phyloP scores from a whole-genome alignment of 35 echinoderm and acorn worm species.

The Hemicentrotus pulcherrimus region DNA sequence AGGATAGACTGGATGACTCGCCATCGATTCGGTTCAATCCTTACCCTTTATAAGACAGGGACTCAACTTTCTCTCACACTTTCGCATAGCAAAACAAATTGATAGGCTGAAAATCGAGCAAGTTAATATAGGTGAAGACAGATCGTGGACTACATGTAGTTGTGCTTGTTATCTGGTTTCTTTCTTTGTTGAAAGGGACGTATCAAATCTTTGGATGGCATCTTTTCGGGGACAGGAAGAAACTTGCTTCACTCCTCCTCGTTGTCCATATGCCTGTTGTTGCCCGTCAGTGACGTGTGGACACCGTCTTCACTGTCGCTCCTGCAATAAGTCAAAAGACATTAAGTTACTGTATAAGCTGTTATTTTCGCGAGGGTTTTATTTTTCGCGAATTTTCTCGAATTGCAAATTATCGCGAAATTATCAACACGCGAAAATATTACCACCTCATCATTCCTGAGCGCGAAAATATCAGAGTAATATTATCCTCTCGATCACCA shows the following conservation, averaged over 20 bases:
- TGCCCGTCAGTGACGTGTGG: slow-evolving; percentile 39
- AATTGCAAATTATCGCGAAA: too few species aligned
- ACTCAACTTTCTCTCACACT: too few species aligned
- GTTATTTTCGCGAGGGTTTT: too few species aligned
- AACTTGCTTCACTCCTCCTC: slow-evolving; percentile 29
- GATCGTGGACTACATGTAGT: background rate
- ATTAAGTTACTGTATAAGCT: background rate
- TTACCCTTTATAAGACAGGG: too few species aligned
- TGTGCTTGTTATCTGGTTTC: background rate
- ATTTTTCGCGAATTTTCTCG: too few species aligned
- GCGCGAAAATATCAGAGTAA: too few species aligned
- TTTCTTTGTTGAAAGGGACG: background rate
- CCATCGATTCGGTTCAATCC: too few species aligned
- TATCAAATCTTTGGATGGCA: background rate
- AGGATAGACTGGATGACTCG: too few species aligned
- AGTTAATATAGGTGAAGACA: background rate
- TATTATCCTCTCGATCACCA: too few species aligned
- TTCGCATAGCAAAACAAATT: background rate
- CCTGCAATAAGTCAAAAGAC: background rate
- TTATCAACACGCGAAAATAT: too few species aligned
- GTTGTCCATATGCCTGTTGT: slow-evolving; percentile 27
- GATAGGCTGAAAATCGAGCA: background rate
- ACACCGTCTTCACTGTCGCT: slow-evolving; percentile 40
- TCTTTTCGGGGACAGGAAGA: background rate
- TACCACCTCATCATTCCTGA: too few species aligned